Evolutionary conservation across 2,113 vertebrate species (phyloP).

Genomic region (Chaetorhynchus papuensis): DNA sequence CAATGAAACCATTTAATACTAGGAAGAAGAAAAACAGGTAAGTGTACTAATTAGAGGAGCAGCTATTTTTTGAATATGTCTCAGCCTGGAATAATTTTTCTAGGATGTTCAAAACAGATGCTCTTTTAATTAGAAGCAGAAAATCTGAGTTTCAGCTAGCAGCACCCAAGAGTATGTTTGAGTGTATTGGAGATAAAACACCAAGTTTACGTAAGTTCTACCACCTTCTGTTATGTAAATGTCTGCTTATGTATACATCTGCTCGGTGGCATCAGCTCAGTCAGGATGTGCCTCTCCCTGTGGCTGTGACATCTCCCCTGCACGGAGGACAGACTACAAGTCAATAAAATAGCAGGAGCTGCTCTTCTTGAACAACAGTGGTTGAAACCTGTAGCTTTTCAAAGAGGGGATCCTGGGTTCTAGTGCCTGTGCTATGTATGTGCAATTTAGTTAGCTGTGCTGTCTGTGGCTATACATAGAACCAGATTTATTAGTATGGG

Average conservation of each 20-base stretch:
- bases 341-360: neutral
- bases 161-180: neutral
- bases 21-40: neutral
- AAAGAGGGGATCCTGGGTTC: neutral
- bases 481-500: neutral
- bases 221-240: conserved; percentile 37
- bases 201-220: neutral
- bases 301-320: neutral
- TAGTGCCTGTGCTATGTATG: neutral
- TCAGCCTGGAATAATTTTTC: neutral
- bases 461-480: neutral
- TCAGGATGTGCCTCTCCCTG: neutral
- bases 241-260: neutral
- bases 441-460: neutral
- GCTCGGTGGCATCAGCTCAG: neutral
- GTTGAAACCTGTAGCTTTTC: neutral
- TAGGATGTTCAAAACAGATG: conserved; percentile 43
- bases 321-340: neutral
- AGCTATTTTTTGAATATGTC: conserved; percentile 7
- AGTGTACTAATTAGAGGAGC: neutral
- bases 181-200: neutral
- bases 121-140: conserved; percentile 58
- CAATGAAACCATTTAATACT: neutral
- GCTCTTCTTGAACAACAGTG: neutral
- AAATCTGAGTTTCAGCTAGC: conserved; percentile 12